A percentile compares a stretch with the other conserved stretches of the same genome.
phyloP scores from a whole-genome alignment of 2,797 vertebrate genomes.

The Gymnodraco acuticeps region DNA sequence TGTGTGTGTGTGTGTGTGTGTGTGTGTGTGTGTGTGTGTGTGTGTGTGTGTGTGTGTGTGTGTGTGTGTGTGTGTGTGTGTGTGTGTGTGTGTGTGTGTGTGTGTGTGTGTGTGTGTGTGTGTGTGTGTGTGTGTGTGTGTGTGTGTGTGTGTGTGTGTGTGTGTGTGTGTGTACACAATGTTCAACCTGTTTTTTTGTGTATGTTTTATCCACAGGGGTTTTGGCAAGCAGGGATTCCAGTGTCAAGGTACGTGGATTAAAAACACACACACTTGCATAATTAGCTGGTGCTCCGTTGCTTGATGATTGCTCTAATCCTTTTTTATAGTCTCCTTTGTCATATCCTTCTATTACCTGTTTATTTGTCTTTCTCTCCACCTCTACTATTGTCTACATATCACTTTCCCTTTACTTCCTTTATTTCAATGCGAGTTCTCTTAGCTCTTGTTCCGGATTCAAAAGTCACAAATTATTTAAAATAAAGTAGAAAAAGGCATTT shows the following conservation, averaged over 20 bases:
- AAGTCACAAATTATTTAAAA: not conserved
- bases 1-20: not conserved
- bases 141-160: not conserved
- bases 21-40: not conserved
- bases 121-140: not conserved
- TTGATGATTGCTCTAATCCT: not conserved
- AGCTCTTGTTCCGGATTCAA: not conserved
- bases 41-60: not conserved
- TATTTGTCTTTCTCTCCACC: not conserved
- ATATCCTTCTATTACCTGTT: not conserved
- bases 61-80: not conserved
- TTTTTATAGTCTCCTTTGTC: not conserved
- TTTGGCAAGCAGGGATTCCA: conserved; percentile 99
- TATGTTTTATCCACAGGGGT: conserved; percentile 86
- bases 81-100: not conserved
- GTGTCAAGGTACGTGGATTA: conserved; percentile 93
- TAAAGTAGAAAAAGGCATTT: not conserved
- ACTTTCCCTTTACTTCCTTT: not conserved
- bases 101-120: not conserved
- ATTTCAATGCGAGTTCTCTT: not conserved
- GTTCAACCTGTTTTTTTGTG: conserved; percentile 53
- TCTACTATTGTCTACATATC: not conserved
- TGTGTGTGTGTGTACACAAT: not conserved
- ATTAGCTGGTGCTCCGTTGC: not conserved
- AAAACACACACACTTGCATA: not conserved